Percentiles rank a stretch among this genome's conserved stretches.
phyloP scores from a whole-genome alignment of 2,113 vertebrate genomes.

The Alectura lathami region DNA sequence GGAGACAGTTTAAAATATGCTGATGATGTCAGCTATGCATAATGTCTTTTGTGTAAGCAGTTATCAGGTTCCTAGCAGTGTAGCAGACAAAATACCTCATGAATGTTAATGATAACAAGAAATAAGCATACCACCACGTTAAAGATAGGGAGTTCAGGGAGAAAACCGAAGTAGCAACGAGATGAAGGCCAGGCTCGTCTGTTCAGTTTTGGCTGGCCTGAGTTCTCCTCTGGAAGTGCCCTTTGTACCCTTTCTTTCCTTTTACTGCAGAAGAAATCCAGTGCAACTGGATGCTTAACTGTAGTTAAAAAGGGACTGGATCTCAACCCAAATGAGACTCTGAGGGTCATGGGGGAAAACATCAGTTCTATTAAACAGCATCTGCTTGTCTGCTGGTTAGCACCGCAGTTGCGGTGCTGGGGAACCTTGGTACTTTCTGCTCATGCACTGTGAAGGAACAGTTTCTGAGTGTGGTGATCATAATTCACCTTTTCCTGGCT shows the following conservation, averaged over 20 bases:
- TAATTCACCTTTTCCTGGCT: neutral
- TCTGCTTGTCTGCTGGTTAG: neutral
- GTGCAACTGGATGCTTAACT: neutral
- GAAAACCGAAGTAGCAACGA: neutral
- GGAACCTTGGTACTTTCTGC: neutral
- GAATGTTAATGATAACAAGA: slow-evolving; percentile 21
- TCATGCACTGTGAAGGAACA: accelerated
- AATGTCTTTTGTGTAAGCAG: slow-evolving; percentile 1
- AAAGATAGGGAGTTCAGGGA: neutral
- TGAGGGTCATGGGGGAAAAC: neutral
- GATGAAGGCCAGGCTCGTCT: neutral
- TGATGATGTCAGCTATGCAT: neutral
- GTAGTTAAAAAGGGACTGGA: neutral
- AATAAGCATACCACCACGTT: neutral
- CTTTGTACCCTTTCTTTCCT: neutral
- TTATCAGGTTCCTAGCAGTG: slow-evolving; percentile 17
- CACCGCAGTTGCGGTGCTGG: neutral
- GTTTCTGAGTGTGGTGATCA: neutral
- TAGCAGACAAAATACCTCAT: slow-evolving; percentile 17
- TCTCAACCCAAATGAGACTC: neutral
- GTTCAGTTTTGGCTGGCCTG: neutral
- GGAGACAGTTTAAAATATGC: slow-evolving; percentile 5
- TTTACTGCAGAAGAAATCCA: neutral
- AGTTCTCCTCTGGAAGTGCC: neutral
- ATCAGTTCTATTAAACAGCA: neutral